phyloP scores from a whole-genome alignment of 2,888 invertebrate genomes.

The Hemicrepidius hirtus region DNA sequence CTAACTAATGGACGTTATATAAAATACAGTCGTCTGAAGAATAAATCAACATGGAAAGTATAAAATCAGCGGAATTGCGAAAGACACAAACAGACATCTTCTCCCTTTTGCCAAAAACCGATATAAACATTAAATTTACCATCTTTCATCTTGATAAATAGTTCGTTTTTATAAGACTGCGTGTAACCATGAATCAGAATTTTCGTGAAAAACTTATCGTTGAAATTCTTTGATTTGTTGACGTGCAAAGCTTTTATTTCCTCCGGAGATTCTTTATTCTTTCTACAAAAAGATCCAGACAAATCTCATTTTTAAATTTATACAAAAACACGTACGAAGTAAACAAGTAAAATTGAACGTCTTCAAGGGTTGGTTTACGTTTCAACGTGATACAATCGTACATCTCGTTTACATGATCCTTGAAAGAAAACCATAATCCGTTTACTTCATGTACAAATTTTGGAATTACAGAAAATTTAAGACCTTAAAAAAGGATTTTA shows the following conservation, averaged over 20 bases:
- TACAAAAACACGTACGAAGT: slow-evolving; percentile 24
- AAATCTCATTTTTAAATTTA: background rate
- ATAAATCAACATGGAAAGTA: slow-evolving; percentile 33
- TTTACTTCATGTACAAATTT: slow-evolving; percentile 25
- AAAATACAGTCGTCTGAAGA: slow-evolving; percentile 22
- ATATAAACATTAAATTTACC: slow-evolving; percentile 46
- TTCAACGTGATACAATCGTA: slow-evolving; percentile 38
- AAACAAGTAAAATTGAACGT: slow-evolving; percentile 45
- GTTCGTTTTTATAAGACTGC: slow-evolving; percentile 47
- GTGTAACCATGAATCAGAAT: slow-evolving; percentile 50
- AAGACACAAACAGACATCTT: slow-evolving; percentile 26
- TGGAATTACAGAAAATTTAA: background rate
- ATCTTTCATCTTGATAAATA: slow-evolving; percentile 48
- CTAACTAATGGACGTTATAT: slow-evolving; percentile 27
- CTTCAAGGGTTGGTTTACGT: slow-evolving; percentile 37
- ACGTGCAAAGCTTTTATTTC: slow-evolving; percentile 40
- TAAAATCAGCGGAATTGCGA: slow-evolving; percentile 30
- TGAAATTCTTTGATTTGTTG: slow-evolving; percentile 37
- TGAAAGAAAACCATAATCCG: slow-evolving; percentile 33
- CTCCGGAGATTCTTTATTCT: slow-evolving; percentile 34
- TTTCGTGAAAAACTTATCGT: slow-evolving; percentile 41
- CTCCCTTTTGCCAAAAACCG: slow-evolving; percentile 30
- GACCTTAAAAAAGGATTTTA: background rate
- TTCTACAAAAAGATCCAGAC: slow-evolving; percentile 31
- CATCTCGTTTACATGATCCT: slow-evolving; percentile 34